Evolutionary conservation across 1,140 invertebrate species (phyloP).

Genomic region (Trichonephila clavata): DNA sequence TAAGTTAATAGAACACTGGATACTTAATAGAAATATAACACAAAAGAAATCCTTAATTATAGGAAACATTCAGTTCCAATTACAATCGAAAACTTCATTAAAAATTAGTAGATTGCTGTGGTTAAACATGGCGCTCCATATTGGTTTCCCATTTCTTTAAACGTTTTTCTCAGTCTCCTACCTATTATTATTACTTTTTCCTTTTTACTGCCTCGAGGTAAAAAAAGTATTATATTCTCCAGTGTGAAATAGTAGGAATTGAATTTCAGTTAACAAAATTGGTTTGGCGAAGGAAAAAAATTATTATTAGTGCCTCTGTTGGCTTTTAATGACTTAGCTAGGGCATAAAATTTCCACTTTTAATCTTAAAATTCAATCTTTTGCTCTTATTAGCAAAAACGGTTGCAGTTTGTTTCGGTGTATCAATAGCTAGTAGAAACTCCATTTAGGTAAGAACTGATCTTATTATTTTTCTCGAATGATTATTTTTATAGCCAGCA

Average conservation of each 20-base stretch:
- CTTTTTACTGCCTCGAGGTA: background rate
- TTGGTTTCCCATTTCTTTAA: background rate
- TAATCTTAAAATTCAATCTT: constrained; percentile 35
- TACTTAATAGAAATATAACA: too few relatives aligned
- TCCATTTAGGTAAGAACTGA: background rate
- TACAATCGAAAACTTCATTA: too few relatives aligned
- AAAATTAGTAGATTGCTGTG: background rate
- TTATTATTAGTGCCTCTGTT: background rate
- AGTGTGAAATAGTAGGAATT: constrained; percentile 1
- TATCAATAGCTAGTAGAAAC: background rate
- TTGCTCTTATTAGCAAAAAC: background rate
- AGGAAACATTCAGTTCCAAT: too few relatives aligned
- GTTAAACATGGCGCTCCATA: background rate
- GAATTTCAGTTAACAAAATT: constrained; percentile 39
- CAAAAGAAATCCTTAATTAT: too few relatives aligned
- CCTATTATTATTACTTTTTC: constrained; percentile 21
- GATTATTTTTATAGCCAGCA: constrained; percentile 23
- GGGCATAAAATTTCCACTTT: constrained; percentile 34
- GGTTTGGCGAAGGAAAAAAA: constrained; percentile 6
- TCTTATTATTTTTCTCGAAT: background rate
- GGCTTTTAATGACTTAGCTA: constrained; percentile 20
- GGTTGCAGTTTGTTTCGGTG: constrained; percentile 4
- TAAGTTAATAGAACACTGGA: too few relatives aligned
- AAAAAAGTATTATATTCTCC: constrained; percentile 23
- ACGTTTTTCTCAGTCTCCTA: background rate